Evolutionary conservation across 2,888 invertebrate species (phyloP), one percentile per base, ranked within the genome.

Genomic region (Synergus japonicus): DNA sequence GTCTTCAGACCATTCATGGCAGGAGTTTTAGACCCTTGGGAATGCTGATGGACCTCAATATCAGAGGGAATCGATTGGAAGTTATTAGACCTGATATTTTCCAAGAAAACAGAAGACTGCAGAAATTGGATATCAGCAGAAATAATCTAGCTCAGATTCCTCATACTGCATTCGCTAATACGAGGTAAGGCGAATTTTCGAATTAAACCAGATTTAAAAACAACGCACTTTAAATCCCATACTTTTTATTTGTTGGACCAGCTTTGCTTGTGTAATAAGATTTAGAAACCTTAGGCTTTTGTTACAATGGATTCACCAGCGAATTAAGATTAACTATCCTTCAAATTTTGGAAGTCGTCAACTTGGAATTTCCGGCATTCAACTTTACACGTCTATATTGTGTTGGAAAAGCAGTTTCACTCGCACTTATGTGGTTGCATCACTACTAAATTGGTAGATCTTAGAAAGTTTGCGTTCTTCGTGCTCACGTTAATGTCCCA

Each of bases 61-160:
- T 97, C 77, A 95, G 95, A 76, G 96, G 96, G 76, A 97, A 97
- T 89, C 94, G 96, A 77, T 93, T 97, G 81, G 95, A 96, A 85
- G 93, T 94, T 73, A 93, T 97, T 64, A 94, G 95, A 81, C 94
- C 95, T 18, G 94, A 95, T 86, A 91, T 95, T 15, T 95, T 97
- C 79, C 94, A 94, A 83, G 95, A 95, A 76, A 95, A 95, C 83
- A 91, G 93, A 12, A 94, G 94, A 60, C 90, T 97, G 76, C 95
- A 95, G 80, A 93, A 93, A 76, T 88, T 97, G 60, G 96, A 97
- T 90, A 92, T 97, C 37, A 97, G 97, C 84, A 94, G 95, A 86
- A 97, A 97, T 90, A 95, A 95, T 89, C 91, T 97, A 65, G 94
- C 95, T 63, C 95, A 94, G 87, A 94, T 97, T 82, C 94, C 94